Evolutionary conservation across 2,797 vertebrate species (phyloP).

Genomic region (Lagorchestes hirsutus): DNA sequence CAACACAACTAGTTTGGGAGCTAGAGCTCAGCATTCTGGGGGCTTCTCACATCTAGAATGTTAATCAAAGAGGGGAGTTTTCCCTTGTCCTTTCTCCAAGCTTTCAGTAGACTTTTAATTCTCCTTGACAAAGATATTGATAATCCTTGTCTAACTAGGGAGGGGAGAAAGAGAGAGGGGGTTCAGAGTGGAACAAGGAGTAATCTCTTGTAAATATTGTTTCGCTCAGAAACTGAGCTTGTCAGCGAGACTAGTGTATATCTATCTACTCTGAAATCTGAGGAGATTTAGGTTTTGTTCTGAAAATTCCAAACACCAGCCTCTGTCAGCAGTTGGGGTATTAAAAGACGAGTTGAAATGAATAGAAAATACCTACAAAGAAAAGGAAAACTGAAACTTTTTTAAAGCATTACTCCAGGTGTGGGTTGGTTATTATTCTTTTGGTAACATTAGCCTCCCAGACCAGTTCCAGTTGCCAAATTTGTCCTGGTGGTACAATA

Average conservation of each 20-base stretch:
- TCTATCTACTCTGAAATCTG: not conserved
- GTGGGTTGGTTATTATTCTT: not conserved
- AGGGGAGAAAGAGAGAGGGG: not conserved
- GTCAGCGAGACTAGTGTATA: not conserved
- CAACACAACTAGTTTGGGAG: not conserved
- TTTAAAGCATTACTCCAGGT: not conserved
- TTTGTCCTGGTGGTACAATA: not conserved
- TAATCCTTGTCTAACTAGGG: not conserved
- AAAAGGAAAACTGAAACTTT: not conserved
- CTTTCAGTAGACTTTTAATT: not conserved
- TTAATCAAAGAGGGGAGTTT: not conserved
- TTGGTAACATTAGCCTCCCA: not conserved
- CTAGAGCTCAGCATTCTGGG: not conserved
- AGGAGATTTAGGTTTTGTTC: slow-evolving; percentile 10
- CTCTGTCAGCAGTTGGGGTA: not conserved
- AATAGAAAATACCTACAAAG: not conserved
- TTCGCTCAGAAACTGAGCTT: not conserved
- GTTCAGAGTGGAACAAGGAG: not conserved
- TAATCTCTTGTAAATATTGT: not conserved
- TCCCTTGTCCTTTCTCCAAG: fast-evolving
- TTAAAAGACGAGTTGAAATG: too few species aligned
- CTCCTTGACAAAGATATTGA: not conserved
- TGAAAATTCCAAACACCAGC: not conserved
- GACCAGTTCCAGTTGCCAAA: not conserved
- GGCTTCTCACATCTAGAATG: not conserved